These are phyloP conservation scores for Phylloscopus whistleri DNA, from an alignment of 2,113 vertebrate species.

Conservation along the genomic window DNA sequence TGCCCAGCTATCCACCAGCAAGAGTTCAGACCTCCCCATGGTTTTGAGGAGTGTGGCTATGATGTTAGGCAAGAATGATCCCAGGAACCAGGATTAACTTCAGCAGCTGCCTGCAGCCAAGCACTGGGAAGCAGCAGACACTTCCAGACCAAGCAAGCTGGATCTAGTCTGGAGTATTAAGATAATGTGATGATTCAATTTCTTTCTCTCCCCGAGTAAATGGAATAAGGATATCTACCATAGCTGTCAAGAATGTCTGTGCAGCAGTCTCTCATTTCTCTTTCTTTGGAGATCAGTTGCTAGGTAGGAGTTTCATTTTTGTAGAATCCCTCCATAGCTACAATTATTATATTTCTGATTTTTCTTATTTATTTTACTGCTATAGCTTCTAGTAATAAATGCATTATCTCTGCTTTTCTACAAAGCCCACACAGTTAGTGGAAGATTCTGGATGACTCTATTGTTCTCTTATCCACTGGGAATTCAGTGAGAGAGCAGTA, in stretches of 20 bases:
- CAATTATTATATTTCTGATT: slow-evolving; percentile 2
- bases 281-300: background rate
- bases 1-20: background rate
- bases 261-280: background rate
- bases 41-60: background rate
- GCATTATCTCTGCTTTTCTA: slow-evolving; percentile 30
- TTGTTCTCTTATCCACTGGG: slow-evolving; percentile 19
- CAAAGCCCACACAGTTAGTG: slow-evolving; percentile 44
- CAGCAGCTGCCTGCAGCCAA: background rate
- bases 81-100: background rate
- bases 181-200: background rate
- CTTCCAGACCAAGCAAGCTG: slow-evolving; percentile 14
- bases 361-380: slow-evolving; percentile 22
- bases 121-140: background rate
- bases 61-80: background rate
- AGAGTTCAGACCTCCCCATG: background rate
- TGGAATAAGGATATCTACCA: background rate
- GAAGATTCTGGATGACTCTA: slow-evolving; percentile 19
- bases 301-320: background rate
- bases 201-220: background rate
- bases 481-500: background rate
- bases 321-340: background rate
- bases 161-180: background rate
- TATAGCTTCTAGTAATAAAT: slow-evolving; percentile 18
- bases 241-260: background rate